Base-by-base conservation (phyloP, 2,888 invertebrate species). In the Marronus borbonicus region DNA sequence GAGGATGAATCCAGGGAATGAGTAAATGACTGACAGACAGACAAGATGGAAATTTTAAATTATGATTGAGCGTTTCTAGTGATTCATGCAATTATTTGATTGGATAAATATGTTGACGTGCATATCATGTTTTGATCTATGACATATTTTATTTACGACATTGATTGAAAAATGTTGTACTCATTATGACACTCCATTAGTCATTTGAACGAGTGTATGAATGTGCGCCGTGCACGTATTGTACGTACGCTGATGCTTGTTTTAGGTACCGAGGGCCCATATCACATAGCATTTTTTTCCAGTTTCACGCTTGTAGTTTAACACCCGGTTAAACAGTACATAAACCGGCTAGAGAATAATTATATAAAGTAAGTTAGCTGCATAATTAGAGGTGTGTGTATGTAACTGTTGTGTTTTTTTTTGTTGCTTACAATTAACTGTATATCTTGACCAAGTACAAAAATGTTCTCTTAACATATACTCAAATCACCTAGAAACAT, bases 91-190 rank as follows among this genome's bases (percentile, higher is more conserved):
- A 81, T 80, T 81, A 81, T 81, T 80, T 79, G 79, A 79, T 79
- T 70, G 79, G 76, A 79, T 80, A 79, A 79, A 79, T 79, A 80
- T 80, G 79, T 80, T 78, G 77, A 79, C 80, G 79, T 76, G 80
- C 77, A 74, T 79, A 79, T 80, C 79, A 80, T 80, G 79, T 78
- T 75, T 80, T 83, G 82, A 84, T 83, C 81, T 80, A 80, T 80
- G 82, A 83, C 80, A 82, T 83, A 83, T 83, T 84, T 84, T 83
- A 84, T 83, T 83, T 83, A 83, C 81, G 83, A 83, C 81, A 81
- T 81, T 82, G 82, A 84, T 84, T 83, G 84, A 82, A 84, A 84
- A 83, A 83, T 82, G 82, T 81, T 83, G 82, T 83, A 80, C 76
- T 76, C 76, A 76, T 79, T 79, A 79, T 79, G 76, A 77, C 79